Evolutionary conservation across 2,888 invertebrate species (phyloP).

Genomic region (Dicyrtomina minuta): DNA sequence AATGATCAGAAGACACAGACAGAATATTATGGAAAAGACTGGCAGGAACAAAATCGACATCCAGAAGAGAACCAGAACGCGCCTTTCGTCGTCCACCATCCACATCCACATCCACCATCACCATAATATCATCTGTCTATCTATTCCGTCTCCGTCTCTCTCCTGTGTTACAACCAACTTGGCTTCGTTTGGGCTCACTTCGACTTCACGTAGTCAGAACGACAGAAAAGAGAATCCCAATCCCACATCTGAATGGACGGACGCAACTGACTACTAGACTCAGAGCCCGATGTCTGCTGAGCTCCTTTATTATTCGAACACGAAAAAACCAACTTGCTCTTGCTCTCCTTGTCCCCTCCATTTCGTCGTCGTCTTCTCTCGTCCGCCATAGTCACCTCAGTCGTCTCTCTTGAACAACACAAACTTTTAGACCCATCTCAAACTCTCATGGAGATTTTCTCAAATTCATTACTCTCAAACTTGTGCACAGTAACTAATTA

Average conservation of each 20-base stretch:
- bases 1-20: background rate
- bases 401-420: background rate
- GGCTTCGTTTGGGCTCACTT: too few relatives aligned
- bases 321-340: background rate
- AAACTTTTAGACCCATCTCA: background rate
- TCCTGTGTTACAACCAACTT: too few relatives aligned
- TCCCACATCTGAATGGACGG: background rate
- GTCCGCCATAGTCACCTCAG: background rate
- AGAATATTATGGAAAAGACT: background rate
- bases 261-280: conserved; percentile 3
- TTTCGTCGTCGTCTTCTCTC: background rate
- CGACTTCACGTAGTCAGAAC: background rate
- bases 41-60: conserved; percentile 1
- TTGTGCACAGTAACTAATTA: background rate
- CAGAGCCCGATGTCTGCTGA: background rate
- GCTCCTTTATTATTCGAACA: background rate
- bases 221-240: background rate
- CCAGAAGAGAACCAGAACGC: background rate
- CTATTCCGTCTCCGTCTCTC: too few relatives aligned
- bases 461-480: background rate
- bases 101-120: too few relatives aligned
- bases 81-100: too few relatives aligned
- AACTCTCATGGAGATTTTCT: conserved; percentile 8
- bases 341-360: background rate
- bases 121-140: too few relatives aligned